Conservation (phyloP, 2,113 vertebrate species). For the Eclectus roratus region DNA sequence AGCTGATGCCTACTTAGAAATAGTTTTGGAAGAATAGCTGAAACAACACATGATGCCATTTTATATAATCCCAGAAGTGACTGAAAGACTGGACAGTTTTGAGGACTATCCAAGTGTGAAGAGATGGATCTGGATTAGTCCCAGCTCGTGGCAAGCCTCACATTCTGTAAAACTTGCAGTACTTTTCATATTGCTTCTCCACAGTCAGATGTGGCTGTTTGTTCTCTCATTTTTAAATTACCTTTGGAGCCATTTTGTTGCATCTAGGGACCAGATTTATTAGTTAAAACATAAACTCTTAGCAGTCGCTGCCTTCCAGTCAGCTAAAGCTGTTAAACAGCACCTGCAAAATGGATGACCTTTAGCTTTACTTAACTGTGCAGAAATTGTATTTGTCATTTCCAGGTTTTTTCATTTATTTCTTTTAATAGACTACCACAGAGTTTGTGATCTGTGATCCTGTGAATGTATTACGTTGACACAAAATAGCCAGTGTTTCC, state of each 20-base stretch:
- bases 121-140: slow-evolving; percentile 60
- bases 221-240: slow-evolving; percentile 34
- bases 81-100: slow-evolving; percentile 66
- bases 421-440: background rate
- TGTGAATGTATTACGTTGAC: background rate
- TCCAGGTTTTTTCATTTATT: background rate
- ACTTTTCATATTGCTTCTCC: slow-evolving; percentile 30
- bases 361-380: background rate
- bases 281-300: slow-evolving; percentile 14
- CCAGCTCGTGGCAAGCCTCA: slow-evolving; percentile 21
- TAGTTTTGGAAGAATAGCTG: slow-evolving; percentile 64
- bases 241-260: slow-evolving; percentile 24
- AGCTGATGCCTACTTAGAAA: slow-evolving; percentile 47
- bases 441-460: background rate
- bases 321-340: slow-evolving; percentile 3
- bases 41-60: slow-evolving; percentile 72
- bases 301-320: background rate
- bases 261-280: slow-evolving; percentile 31
- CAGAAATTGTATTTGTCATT: slow-evolving; percentile 10
- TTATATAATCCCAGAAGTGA: slow-evolving; percentile 62
- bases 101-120: slow-evolving; percentile 62
- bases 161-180: slow-evolving; percentile 20
- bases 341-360: background rate
- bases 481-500: background rate
- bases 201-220: background rate